A percentile compares a stretch with the other conserved stretches of the same genome.
phyloP scores from a whole-genome alignment of 2,888 invertebrate genomes.

The Cerastoderma edule region DNA sequence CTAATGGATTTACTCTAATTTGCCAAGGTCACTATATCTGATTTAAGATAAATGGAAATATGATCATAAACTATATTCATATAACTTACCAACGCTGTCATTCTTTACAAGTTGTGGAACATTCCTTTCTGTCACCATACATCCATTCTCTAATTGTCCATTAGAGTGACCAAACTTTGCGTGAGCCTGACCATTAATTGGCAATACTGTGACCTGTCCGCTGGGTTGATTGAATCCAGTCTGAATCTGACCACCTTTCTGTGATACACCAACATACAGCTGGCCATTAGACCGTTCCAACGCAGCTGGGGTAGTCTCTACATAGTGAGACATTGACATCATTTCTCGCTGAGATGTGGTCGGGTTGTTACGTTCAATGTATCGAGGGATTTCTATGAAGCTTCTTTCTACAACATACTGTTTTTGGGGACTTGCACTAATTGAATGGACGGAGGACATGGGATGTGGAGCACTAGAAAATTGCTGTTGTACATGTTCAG shows the following conservation, averaged over 20 bases:
- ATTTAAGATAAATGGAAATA: no score
- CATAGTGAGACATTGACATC: constrained; percentile 43
- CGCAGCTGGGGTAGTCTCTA: constrained; percentile 26
- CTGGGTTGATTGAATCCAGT: no score
- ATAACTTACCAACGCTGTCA: constrained; percentile 69
- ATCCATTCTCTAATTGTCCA: not conserved
- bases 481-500: not conserved
- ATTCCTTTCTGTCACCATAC: not conserved
- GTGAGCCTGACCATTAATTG: not conserved
- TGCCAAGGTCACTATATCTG: no score
- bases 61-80: no score
- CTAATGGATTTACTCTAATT: no score
- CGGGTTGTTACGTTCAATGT: constrained; percentile 37
- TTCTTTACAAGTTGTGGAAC: constrained; percentile 48
- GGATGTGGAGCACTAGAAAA: not conserved
- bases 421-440: not conserved
- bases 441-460: not conserved
- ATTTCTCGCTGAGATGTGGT: constrained; percentile 30
- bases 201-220: no score
- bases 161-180: constrained; percentile 22
- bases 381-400: constrained; percentile 37
- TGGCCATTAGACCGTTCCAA: constrained; percentile 17
- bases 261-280: not conserved
- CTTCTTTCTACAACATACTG: constrained; percentile 15
- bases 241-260: no score